Evolutionary conservation across 2,888 invertebrate genomes (phyloP).

Genomic region (Mechanitis mazaeus): DNA sequence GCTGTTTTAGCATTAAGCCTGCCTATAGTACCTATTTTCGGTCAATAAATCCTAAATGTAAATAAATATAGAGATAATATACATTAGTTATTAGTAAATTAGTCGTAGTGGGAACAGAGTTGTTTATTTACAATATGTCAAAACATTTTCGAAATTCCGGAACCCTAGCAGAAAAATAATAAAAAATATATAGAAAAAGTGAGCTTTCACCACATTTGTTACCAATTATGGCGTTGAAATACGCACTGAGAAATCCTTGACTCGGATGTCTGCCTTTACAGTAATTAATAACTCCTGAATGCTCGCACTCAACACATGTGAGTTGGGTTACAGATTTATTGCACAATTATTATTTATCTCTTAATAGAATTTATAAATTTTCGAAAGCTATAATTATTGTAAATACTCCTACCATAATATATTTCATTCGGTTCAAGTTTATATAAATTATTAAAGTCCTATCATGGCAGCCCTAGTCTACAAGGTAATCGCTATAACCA

Average conservation of each 20-base stretch:
- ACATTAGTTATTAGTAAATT: neutral
- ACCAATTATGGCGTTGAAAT: conserved; percentile 67
- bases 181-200: conserved; percentile 10
- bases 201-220: conserved; percentile 57
- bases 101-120: neutral
- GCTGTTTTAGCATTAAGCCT: too few species aligned
- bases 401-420: neutral
- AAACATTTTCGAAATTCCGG: conserved; percentile 18
- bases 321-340: conserved; percentile 59
- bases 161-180: conserved; percentile 4
- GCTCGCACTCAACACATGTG: conserved; percentile 58
- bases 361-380: conserved; percentile 7
- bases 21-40: too few species aligned
- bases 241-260: conserved; percentile 54
- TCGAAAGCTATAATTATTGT: too few species aligned
- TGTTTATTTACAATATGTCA: conserved; percentile 17
- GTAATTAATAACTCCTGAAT: conserved; percentile 62
- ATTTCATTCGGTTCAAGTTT: neutral
- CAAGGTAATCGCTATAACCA: conserved; percentile 4
- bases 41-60: neutral
- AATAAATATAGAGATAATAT: neutral
- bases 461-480: neutral
- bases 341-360: conserved; percentile 41
- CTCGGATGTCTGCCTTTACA: conserved; percentile 53
- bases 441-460: too few species aligned